A percentile compares a stretch with the other conserved stretches of the same genome.
These are phyloP conservation scores for Selenia dentaria DNA, from an alignment of 2,888 invertebrate genomes.

Conservation along the genomic window DNA sequence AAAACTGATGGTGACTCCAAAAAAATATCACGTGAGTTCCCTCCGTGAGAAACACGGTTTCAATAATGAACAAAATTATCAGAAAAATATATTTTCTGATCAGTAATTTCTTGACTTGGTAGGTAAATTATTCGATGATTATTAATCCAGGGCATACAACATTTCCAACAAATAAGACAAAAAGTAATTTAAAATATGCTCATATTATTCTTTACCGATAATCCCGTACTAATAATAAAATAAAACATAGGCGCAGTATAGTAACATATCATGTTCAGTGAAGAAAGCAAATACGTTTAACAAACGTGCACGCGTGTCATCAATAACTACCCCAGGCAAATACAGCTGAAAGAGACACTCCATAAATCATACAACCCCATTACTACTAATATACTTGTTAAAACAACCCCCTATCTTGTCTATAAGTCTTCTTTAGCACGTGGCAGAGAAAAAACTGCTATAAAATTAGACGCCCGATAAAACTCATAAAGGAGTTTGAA, in stretches of 20 bases:
- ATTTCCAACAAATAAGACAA: too few species aligned
- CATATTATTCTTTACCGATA: too few species aligned
- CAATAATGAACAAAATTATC: too few species aligned
- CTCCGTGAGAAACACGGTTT: too few species aligned
- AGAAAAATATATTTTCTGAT: too few species aligned
- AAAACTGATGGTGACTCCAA: too few species aligned
- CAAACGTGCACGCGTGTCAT: constrained; percentile 70
- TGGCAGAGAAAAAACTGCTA: constrained; percentile 60
- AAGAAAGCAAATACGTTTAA: constrained; percentile 54
- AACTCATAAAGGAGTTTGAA: constrained; percentile 41
- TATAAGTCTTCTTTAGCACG: constrained; percentile 57
- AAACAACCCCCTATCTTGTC: constrained; percentile 82
- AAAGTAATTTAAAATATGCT: too few species aligned
- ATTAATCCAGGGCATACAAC: too few species aligned
- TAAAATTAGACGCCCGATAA: constrained; percentile 65
- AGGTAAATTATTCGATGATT: too few species aligned
- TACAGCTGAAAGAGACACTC: constrained; percentile 77
- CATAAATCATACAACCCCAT: constrained; percentile 81
- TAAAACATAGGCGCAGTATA: constrained; percentile 23
- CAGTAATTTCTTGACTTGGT: too few species aligned
- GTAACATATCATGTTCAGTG: too few species aligned
- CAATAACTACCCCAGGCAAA: constrained; percentile 73
- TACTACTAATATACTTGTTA: constrained; percentile 81
- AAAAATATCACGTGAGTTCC: too few species aligned
- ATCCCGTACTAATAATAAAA: constrained; percentile 2